These are phyloP conservation scores for Bradysia coprophila DNA, from an alignment of 1,140 invertebrate genomes.

Conservation along the genomic window DNA sequence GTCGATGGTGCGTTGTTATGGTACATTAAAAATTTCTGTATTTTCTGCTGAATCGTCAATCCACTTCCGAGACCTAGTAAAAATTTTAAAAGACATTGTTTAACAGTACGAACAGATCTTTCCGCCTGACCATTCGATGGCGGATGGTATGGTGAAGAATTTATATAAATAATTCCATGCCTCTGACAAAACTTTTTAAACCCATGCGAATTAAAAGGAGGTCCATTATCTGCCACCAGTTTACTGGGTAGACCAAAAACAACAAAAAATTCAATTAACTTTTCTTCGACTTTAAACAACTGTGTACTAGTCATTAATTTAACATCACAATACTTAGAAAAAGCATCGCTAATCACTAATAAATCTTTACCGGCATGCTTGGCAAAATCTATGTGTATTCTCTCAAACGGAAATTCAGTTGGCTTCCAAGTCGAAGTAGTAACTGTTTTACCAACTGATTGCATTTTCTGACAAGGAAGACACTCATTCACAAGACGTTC, in stretches of 20 bases:
- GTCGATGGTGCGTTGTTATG: not conserved
- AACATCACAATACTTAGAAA: conserved; percentile 23
- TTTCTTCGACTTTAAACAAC: conserved; percentile 4
- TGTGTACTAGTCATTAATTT: conserved; percentile 5
- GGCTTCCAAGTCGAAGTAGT: conserved; percentile 3
- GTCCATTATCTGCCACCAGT: conserved; percentile 14
- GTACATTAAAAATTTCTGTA: not conserved
- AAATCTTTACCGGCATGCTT: conserved; percentile 13
- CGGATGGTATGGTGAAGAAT: conserved; percentile 9
- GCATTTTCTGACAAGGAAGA: conserved; percentile 3
- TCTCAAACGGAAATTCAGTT: conserved; percentile 3
- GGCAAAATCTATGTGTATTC: conserved; percentile 8
- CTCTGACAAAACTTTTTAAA: conserved; percentile 9
- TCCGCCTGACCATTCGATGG: conserved; percentile 10
- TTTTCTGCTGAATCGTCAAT: not conserved
- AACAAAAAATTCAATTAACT: conserved; percentile 8
- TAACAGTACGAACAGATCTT: not conserved
- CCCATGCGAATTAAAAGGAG: conserved; percentile 9
- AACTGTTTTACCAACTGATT: not conserved
- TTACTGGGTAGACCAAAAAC: conserved; percentile 8
- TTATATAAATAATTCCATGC: conserved; percentile 9
- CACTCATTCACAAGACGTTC: conserved; percentile 3
- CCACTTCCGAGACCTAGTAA: not conserved
- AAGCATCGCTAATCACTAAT: conserved; percentile 22
- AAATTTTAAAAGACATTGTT: not conserved